These are phyloP conservation scores for Lepidocolaptes lacrymiger DNA, from an alignment of 2,797 vertebrate genomes.

Conservation along the genomic window DNA sequence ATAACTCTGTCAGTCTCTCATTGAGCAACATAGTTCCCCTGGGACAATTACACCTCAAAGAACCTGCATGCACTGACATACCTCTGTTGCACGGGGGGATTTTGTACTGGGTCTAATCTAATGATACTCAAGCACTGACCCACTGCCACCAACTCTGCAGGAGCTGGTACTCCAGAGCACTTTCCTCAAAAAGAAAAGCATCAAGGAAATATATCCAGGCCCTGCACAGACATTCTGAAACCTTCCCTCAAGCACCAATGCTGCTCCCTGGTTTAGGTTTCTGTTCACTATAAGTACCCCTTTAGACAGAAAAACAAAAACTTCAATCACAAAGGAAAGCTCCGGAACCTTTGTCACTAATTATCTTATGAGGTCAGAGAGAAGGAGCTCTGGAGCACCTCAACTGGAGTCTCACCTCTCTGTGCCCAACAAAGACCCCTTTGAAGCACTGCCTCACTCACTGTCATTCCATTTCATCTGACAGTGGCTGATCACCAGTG, in stretches of 20 bases:
- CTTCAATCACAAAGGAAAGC: neutral
- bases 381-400: neutral
- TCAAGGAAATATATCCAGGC: neutral
- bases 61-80: fast-evolving
- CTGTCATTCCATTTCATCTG: neutral
- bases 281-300: neutral
- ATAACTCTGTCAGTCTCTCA: neutral
- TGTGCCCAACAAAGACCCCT: fast-evolving
- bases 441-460: fast-evolving
- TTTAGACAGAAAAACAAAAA: neutral
- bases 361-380: neutral
- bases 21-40: neutral
- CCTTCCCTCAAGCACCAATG: neutral
- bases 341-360: neutral
- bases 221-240: neutral
- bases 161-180: neutral
- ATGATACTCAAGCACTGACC: neutral
- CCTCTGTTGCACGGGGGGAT: neutral
- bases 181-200: neutral
- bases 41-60: neutral
- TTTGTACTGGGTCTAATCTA: neutral
- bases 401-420: neutral
- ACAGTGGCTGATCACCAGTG: neutral
- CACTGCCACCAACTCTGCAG: neutral
- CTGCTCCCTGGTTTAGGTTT: neutral